Base-by-base conservation (phyloP, 2,888 invertebrate genomes). In the Dione juno region DNA sequence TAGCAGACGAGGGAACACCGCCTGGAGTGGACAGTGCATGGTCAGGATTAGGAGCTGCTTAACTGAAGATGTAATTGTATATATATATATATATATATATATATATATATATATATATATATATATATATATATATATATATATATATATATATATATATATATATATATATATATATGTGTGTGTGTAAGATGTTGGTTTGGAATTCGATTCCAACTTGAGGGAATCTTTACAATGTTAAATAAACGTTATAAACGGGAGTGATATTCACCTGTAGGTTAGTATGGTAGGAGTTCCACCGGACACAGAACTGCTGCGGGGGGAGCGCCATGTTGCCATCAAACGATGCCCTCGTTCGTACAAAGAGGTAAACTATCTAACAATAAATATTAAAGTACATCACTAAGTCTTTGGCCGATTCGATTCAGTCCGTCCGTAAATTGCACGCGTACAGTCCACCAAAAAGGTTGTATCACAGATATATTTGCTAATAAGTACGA, bases 251-350 rank as follows among this genome's bases (percentile, higher is more conserved):
- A 5, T 28, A 28, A 2, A 28, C 3, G 2, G 28, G 16, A 48
- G 10, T 9, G 16, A 45, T 41, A 54, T 43, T 81, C 95, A 92
- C 92, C 92, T 93, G 96, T 88, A 97, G 94, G 83, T 97, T 97
- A 52, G 96, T 95, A 82, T 96, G 96, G 86, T 97, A 96, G 78
- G 96, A 96, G 86, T 97, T 97, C 97, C 97, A 97, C 81, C 96
- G 94, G 63, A 97, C 95, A 82, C 96, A 96, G 78, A 96, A 96
- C 92, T 96, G 94, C 82, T 95, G 95, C 71, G 95, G 94, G 3
- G 94, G 89, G 43, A 90, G 69, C 84, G 93, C 91, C 93, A 93
- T 93, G 82, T 90, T 86, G 74, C 74, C 74, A 74, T 71, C 75
- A 70, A 63, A 54, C 67, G 66, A 64, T 70, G 66, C 71, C 72